Conservation (phyloP, 2,888 invertebrate species). For the Acleris emargana region DNA sequence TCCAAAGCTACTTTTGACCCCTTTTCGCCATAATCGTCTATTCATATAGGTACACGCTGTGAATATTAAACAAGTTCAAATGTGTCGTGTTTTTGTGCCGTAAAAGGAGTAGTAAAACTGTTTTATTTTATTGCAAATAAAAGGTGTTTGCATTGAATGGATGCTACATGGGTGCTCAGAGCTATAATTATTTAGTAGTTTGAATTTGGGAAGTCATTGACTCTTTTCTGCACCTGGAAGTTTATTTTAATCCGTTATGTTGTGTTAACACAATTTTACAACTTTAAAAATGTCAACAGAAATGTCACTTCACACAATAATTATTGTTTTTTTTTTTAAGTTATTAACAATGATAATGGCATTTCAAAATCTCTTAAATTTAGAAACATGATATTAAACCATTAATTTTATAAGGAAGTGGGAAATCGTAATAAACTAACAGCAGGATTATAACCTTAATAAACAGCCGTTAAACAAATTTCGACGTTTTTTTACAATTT, state of each 20-base stretch:
- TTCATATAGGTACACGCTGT: constrained; percentile 57
- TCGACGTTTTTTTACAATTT: constrained; percentile 8
- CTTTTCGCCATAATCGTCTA: constrained; percentile 63
- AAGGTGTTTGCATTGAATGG: constrained; percentile 16
- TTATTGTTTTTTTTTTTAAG: too few relatives aligned
- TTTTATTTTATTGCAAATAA: constrained; percentile 33
- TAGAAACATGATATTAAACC: too few relatives aligned
- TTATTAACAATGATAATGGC: too few relatives aligned
- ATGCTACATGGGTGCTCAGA: not conserved
- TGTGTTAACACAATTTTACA: too few relatives aligned
- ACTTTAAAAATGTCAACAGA: too few relatives aligned
- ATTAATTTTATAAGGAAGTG: too few relatives aligned
- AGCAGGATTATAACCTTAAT: not conserved
- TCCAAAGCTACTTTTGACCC: constrained; percentile 49
- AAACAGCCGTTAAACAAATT: constrained; percentile 8
- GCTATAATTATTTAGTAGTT: not conserved
- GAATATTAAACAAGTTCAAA: constrained; percentile 56
- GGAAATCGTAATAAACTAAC: too few relatives aligned
- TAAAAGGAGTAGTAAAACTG: constrained; percentile 17
- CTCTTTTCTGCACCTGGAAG: not conserved
- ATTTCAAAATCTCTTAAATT: too few relatives aligned
- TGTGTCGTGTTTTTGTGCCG: constrained; percentile 45
- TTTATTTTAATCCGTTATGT: too few relatives aligned
- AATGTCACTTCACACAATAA: too few relatives aligned
- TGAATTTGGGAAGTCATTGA: not conserved